Conservation (phyloP, 2,113 vertebrate species). For the Rhea americana region DNA sequence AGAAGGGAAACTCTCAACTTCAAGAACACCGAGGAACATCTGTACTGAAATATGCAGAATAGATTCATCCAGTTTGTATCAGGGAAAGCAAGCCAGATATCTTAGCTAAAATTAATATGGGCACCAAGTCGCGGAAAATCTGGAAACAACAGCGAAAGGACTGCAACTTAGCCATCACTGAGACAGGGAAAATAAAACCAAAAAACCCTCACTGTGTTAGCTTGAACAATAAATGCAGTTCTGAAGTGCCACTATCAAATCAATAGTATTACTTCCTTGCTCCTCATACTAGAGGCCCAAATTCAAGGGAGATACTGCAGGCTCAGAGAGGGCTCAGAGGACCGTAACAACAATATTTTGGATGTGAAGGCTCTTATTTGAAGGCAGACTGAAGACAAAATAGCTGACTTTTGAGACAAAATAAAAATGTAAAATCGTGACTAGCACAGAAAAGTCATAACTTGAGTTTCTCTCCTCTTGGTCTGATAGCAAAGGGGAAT, state of each 20-base stretch:
- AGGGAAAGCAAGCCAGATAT: not conserved
- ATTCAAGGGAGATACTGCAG: conserved; percentile 17
- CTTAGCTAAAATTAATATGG: not conserved
- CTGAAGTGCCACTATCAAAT: conserved; percentile 37
- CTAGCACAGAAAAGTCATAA: conserved; percentile 40
- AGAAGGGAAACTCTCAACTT: not conserved
- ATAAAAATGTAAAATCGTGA: conserved; percentile 54
- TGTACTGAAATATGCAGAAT: not conserved
- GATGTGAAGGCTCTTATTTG: conserved; percentile 35
- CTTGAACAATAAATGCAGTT: conserved; percentile 20
- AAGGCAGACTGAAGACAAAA: conserved; percentile 31
- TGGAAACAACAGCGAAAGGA: not conserved
- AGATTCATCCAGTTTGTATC: not conserved
- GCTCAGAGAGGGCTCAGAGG: conserved; percentile 6
- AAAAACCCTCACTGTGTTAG: not conserved
- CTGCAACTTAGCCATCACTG: not conserved
- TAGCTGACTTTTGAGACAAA: conserved; percentile 17
- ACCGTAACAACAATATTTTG: conserved; percentile 16
- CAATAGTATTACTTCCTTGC: conserved; percentile 4
- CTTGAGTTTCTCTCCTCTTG: conserved; percentile 17
- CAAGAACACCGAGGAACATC: not conserved
- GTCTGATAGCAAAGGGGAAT: conserved; percentile 39
- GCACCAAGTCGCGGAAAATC: not conserved
- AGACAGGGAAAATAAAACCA: not conserved
- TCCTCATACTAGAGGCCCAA: not conserved